Base-by-base conservation (phyloP, 2,113 vertebrate genomes). In the Malurus alboscapulatus region DNA sequence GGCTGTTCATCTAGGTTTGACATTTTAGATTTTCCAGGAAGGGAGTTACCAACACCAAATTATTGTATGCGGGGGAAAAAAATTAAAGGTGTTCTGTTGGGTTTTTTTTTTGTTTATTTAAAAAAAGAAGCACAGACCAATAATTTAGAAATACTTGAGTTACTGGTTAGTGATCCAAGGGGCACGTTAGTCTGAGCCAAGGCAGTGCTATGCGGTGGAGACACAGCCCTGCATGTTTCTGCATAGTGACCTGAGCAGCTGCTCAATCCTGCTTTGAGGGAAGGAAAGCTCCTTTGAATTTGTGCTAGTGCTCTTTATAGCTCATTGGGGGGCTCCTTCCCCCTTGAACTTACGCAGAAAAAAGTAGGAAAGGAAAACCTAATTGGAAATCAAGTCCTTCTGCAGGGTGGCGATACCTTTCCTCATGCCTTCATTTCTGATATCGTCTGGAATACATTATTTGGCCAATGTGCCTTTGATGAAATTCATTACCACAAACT, bases 181-280 rank as follows among this genome's bases (percentile, higher is more conserved):
- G 2, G 17, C 40, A 17, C 8, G 2, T 6, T 55, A 18, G 7
- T 38, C 34, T 71, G 11, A 36, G 26, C 2, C 12, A 29, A 72
- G n/a, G 12, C 20, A 34, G 14, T n/a, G 29, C 63, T 62, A 21
- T 1, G 7, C 24, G 55, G 40, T 30, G 65, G 36, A 44, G 63
- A 22, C 14, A 3, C 8, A 51, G 26, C 30, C 17, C 16, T 42
- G 8, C 0, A 0, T 58, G 12, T 74, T 51, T 59, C 9, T 36
- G 78, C 6, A 3, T 4, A 30, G 42, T 17, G n/a, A 48, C n/a
- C n/a, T 6, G 14, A 57, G 69, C 13, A 50, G 44, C 34, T 77
- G 17, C 19, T 58, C 36, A 12, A 25, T 15, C 20, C n/a, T 48
- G 19, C 17, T 9, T 0, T 18, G 69, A 22, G 17, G 29, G 29